Evolutionary conservation across 2,888 invertebrate genomes (phyloP).

Genomic region (Sepioteuthis lessoniana): DNA sequence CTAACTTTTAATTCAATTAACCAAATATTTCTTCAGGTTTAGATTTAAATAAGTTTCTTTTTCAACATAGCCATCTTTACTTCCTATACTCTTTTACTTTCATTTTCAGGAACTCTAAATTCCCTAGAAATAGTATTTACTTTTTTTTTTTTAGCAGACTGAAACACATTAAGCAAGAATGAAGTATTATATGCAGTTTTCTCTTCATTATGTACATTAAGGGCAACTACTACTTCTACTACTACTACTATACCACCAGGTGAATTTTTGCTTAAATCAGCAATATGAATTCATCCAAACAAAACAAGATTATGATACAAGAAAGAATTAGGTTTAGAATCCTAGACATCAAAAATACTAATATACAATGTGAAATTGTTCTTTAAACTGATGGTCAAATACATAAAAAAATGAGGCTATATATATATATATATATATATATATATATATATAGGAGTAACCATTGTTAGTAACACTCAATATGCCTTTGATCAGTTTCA

Average conservation of each 20-base stretch:
- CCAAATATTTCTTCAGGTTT: background rate
- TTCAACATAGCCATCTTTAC: background rate
- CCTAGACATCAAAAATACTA: too few relatives aligned
- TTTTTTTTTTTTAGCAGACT: background rate
- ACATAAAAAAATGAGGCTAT: too few relatives aligned
- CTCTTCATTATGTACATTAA: background rate
- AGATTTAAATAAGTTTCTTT: background rate
- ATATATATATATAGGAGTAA: too few relatives aligned
- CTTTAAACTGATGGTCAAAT: too few relatives aligned
- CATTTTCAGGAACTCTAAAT: too few relatives aligned
- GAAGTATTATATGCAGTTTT: background rate
- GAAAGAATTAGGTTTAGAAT: too few relatives aligned
- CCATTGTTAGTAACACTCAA: too few relatives aligned
- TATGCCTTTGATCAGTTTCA: too few relatives aligned
- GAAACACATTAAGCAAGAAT: background rate
- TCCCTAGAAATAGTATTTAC: too few relatives aligned
- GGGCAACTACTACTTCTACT: background rate
- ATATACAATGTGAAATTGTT: too few relatives aligned
- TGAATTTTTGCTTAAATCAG: background rate
- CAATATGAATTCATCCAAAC: background rate
- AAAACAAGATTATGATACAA: too few relatives aligned
- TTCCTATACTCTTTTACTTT: background rate
- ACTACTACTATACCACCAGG: background rate
- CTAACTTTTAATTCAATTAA: background rate
- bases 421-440: too few relatives aligned